Conservation (phyloP, 2,113 vertebrate genomes). For the Brachyhypopomus gauderio region DNA sequence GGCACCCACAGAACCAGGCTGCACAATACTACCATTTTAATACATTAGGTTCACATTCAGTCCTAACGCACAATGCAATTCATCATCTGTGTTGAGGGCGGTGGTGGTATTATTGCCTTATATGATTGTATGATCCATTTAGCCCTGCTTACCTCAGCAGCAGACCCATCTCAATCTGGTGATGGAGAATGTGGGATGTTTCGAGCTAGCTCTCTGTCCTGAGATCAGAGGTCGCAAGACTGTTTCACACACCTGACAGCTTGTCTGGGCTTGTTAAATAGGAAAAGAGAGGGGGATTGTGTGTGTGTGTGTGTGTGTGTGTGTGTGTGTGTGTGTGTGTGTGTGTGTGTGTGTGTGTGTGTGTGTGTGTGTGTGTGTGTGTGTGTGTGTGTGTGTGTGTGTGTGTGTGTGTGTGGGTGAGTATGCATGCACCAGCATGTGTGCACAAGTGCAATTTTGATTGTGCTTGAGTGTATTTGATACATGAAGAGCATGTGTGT, state of each 20-base stretch:
- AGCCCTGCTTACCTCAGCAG: background rate
- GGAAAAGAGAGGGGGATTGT: slow-evolving; percentile 12
- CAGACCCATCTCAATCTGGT: background rate
- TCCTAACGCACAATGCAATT: slow-evolving; percentile 6
- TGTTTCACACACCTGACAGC: slow-evolving; percentile 25
- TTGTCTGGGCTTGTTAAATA: slow-evolving; percentile 28
- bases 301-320: background rate
- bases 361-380: background rate
- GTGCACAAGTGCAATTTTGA: no score
- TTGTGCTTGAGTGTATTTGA: no score
- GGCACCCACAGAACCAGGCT: background rate
- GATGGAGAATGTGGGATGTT: background rate
- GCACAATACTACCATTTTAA: slow-evolving; percentile 15
- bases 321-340: background rate
- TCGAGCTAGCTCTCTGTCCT: slow-evolving; percentile 21
- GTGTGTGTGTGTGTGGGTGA: no score
- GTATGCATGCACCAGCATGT: no score
- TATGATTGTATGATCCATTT: slow-evolving; percentile 22
- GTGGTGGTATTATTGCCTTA: background rate
- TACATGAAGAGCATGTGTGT: no score
- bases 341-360: background rate
- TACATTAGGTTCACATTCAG: background rate
- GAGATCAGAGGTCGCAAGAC: slow-evolving; percentile 8
- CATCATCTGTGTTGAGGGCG: background rate
- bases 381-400: background rate